Evolutionary conservation across 2,888 invertebrate species (phyloP).

Genomic region (Amphipyra berbera): DNA sequence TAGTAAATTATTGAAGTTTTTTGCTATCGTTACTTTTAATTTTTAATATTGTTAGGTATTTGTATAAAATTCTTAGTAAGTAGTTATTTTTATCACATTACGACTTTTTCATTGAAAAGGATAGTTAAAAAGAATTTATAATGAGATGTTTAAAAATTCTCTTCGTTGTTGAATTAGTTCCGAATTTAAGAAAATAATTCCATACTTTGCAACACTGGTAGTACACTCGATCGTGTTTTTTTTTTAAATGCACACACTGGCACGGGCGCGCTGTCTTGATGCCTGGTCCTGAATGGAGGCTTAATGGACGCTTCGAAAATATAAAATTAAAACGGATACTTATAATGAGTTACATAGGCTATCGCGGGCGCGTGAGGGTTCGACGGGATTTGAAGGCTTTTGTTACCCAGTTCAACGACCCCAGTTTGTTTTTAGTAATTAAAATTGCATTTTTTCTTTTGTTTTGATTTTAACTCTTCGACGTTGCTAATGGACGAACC

Average conservation of each 20-base stretch:
- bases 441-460: constrained; percentile 74
- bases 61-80: too few species aligned
- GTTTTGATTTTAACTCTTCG: constrained; percentile 41
- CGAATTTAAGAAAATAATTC: background rate
- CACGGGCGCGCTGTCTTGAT: constrained; percentile 75
- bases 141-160: too few species aligned
- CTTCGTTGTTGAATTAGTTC: too few species aligned
- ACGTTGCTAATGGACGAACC: constrained; percentile 47
- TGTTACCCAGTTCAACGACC: constrained; percentile 78
- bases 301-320: constrained; percentile 82
- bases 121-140: too few species aligned
- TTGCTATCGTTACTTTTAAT: too few species aligned
- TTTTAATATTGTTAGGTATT: too few species aligned
- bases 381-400: constrained; percentile 75
- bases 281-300: constrained; percentile 77
- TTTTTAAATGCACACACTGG: constrained; percentile 59
- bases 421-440: constrained; percentile 72
- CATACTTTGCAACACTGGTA: constrained; percentile 35
- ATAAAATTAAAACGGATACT: constrained; percentile 81
- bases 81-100: too few species aligned
- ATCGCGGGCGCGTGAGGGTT: constrained; percentile 68
- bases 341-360: constrained; percentile 84
- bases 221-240: constrained; percentile 68
- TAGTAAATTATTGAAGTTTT: constrained; percentile 12
- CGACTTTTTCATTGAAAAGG: too few species aligned